Evolutionary conservation across 2,797 vertebrate genomes (phyloP).

Genomic region (Uromys caudimaculatus): DNA sequence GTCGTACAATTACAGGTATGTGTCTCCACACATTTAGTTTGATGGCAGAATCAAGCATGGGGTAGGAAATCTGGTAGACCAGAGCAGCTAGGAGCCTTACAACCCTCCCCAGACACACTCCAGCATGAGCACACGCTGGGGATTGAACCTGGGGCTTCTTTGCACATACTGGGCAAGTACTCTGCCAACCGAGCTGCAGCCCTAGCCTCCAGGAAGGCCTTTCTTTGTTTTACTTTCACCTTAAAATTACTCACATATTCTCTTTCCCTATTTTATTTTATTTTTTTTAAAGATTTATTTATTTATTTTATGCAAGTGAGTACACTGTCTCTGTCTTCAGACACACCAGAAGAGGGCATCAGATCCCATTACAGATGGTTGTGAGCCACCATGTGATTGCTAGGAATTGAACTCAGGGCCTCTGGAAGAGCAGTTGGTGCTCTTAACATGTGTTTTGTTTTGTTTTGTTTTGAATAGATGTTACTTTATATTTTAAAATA

Average conservation of each 20-base stretch:
- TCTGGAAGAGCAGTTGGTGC: no score
- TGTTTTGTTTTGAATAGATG: not conserved
- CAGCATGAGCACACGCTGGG: no score
- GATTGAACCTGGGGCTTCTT: not conserved
- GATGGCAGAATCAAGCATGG: not conserved
- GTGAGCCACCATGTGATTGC: no score
- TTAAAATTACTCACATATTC: not conserved
- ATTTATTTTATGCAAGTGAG: no score
- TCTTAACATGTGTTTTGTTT: no score
- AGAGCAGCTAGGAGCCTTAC: not conserved
- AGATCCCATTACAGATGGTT: no score
- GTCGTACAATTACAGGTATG: not conserved
- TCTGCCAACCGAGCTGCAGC: not conserved
- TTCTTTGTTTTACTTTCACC: not conserved
- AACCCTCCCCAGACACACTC: no score
- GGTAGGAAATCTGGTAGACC: no score
- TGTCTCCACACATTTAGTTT: not conserved
- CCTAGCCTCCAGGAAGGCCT: not conserved
- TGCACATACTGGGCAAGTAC: not conserved
- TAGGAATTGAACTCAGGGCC: no score
- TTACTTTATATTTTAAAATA: not conserved
- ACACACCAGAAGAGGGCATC: no score
- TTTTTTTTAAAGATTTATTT: no score
- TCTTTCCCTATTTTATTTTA: slow-evolving; percentile 13
- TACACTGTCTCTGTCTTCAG: no score